Conservation (phyloP, 2,797 vertebrate species). For the Coccyzus lansbergi region DNA sequence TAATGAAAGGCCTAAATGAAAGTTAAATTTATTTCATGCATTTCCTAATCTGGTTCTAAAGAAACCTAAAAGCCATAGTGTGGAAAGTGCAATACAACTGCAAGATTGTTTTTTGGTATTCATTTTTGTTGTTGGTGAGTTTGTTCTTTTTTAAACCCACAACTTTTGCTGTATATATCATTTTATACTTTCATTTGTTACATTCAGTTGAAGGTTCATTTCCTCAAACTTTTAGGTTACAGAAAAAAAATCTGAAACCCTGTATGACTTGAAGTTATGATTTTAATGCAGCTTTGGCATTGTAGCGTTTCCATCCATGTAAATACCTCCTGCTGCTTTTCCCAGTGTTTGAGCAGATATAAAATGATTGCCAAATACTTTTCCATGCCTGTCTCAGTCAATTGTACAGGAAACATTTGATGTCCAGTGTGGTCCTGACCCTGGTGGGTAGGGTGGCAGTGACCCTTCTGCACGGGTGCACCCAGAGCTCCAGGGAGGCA, state of each 20-base stretch:
- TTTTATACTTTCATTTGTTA: neutral
- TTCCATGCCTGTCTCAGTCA: neutral
- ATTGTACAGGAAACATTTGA: rapidly evolving
- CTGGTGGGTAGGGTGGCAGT: too few relatives aligned
- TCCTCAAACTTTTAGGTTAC: neutral
- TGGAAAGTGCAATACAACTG: neutral
- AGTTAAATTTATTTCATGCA: neutral
- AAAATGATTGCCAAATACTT: neutral
- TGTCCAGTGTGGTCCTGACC: neutral
- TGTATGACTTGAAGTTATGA: neutral
- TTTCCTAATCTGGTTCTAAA: neutral
- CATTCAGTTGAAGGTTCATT: neutral
- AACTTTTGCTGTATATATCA: neutral
- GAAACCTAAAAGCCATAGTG: neutral
- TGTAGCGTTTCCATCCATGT: neutral
- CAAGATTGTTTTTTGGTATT: too few relatives aligned
- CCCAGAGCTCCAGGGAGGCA: too few relatives aligned
- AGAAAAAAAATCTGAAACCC: neutral
- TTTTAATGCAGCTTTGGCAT: neutral
- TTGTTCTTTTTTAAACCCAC: too few relatives aligned
- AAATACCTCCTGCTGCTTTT: neutral
- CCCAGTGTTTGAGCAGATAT: neutral
- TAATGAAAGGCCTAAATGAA: neutral
- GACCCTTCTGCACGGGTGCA: too few relatives aligned
- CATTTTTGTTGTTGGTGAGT: neutral